Base-by-base conservation (phyloP, 2,113 vertebrate species). In the Echinops telfairi region DNA sequence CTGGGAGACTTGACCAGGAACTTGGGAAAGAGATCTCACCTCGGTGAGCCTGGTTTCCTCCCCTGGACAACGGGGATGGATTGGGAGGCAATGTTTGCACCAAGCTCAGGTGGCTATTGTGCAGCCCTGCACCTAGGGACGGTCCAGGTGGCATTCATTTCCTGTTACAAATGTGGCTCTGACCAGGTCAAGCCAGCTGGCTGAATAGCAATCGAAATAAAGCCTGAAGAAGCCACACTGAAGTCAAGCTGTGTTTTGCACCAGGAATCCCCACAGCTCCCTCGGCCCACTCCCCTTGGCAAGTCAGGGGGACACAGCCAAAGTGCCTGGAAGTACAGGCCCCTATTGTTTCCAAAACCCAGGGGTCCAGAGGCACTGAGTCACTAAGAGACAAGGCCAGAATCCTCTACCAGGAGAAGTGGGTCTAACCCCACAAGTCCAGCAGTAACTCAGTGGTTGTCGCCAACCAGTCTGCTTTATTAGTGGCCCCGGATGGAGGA, bases 91-190 rank as follows among this genome's bases (percentile, higher is more conserved):
- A 83, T 5, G 40, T 29, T 4, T 40, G 31, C 5, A 16, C 62
- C 25, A 4, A 11, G 4, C 62, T 36, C 60, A 43, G 47, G 36
- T 71, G 53, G 38, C 40, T 10, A 8, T 9, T 0, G 0, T 40
- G 70, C 57, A 31, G 64, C 23, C 23, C n/a, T 57, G 43, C 43
- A 47, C 43, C 43, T 47, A 47, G 43, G 43, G 43, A 6, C 53
- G 33, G n/a, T 27, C 14, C 60, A 40, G 70, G 71, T 27, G 3
- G 75, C 20, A 11, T 47, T 2, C 14, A 6, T 78, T 1, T 27
- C 57, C 60, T 38, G n/a, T 6, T 11, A 27, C 7, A 14, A 40
- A 58, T 0, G 0, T 83, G 33, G 7, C 71, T 1, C 4, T 0
- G 8, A 29, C n/a, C 60, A 43, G 19, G 36, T 85, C 75, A 19